Evolutionary conservation across 2,797 vertebrate species (phyloP).

Genomic region (Leptodactylus fallax): DNA sequence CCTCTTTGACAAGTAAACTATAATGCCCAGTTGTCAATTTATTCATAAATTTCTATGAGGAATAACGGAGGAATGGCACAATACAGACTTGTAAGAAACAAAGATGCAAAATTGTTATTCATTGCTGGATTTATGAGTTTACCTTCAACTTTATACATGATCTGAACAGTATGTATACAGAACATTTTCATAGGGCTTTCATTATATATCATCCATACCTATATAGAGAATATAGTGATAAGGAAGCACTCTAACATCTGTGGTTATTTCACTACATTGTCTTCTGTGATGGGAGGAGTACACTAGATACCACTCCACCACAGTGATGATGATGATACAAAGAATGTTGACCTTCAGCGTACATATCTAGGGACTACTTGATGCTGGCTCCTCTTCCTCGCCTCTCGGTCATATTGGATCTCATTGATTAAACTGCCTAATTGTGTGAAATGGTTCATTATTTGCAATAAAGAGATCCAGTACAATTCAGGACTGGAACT

Average conservation of each 20-base stretch:
- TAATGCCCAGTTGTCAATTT: no score
- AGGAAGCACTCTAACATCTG: not conserved
- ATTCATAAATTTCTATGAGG: no score
- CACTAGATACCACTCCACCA: not conserved
- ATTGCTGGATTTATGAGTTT: not conserved
- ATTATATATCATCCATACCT: not conserved
- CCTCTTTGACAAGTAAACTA: no score
- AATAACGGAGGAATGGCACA: no score
- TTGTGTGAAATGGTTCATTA: constrained; percentile 4
- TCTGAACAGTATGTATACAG: not conserved
- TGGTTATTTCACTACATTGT: not conserved
- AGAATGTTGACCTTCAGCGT: not conserved
- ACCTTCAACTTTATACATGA: not conserved
- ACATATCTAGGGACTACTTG: not conserved
- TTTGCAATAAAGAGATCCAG: constrained; percentile 23
- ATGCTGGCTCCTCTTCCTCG: not conserved
- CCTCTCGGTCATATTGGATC: not conserved
- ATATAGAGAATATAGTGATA: not conserved
- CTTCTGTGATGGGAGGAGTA: not conserved
- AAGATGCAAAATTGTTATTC: not conserved
- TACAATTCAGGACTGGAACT: constrained; percentile 25
- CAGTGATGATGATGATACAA: not conserved
- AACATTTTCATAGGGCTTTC: no score
- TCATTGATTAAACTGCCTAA: constrained; percentile 6
- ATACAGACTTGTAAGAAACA: no score